A percentile compares a stretch with the other conserved stretches of the same genome.
These are phyloP conservation scores for Neodontobutis hainanensis DNA, from an alignment of 2,113 vertebrate species.

Conservation along the genomic window DNA sequence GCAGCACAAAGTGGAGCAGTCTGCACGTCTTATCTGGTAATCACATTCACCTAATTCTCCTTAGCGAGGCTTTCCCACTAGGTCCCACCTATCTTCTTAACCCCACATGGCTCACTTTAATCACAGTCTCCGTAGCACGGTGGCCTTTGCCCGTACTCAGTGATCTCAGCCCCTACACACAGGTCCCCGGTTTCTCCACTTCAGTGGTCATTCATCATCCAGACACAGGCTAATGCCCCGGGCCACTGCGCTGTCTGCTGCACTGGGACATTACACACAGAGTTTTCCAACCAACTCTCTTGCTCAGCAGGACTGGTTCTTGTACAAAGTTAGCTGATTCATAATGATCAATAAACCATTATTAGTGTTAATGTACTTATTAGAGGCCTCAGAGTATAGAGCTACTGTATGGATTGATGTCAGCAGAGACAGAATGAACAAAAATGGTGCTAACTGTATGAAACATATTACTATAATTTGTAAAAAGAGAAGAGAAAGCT, in stretches of 20 bases:
- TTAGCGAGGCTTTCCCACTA: slow-evolving; percentile 3
- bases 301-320: slow-evolving; percentile 51
- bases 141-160: slow-evolving; percentile 36
- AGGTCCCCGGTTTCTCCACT: slow-evolving; percentile 11
- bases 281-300: slow-evolving; percentile 16
- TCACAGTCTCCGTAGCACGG: slow-evolving; percentile 34
- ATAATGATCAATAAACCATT: slow-evolving; percentile 66
- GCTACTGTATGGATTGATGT: not conserved
- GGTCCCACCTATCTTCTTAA: slow-evolving; percentile 34
- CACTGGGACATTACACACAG: slow-evolving; percentile 24
- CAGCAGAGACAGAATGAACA: not conserved
- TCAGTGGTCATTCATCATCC: slow-evolving; percentile 56
- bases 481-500: too few species aligned
- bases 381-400: slow-evolving; percentile 21
- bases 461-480: not conserved
- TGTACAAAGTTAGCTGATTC: slow-evolving; percentile 38
- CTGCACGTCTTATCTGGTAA: slow-evolving; percentile 28
- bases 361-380: slow-evolving; percentile 54
- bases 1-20: not conserved
- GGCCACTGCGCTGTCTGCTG: slow-evolving; percentile 24
- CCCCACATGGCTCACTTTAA: slow-evolving; percentile 44
- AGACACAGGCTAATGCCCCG: slow-evolving; percentile 55
- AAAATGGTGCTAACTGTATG: slow-evolving; percentile 32
- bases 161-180: slow-evolving; percentile 15
- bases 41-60: slow-evolving; percentile 25